phyloP scores from a whole-genome alignment of 2,888 invertebrate genomes.

The Oxytorus armatus region DNA sequence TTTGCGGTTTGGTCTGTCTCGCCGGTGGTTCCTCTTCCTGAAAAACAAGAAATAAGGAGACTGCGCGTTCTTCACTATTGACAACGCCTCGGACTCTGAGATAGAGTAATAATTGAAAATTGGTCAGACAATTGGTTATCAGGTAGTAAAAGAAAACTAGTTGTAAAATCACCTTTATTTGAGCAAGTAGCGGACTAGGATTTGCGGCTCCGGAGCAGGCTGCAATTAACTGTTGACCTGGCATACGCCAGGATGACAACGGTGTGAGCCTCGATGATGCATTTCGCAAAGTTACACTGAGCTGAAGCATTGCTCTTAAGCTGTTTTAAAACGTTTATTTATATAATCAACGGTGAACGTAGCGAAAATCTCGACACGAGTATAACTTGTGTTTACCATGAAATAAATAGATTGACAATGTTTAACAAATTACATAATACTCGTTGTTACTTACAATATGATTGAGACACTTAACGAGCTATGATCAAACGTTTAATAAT shows the following conservation, averaged over 20 bases:
- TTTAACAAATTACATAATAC: not conserved
- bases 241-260: slow-evolving; percentile 65
- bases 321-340: slow-evolving; percentile 67
- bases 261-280: slow-evolving; percentile 63
- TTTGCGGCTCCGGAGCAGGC: slow-evolving; percentile 65
- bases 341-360: slow-evolving; percentile 66
- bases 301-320: slow-evolving; percentile 69
- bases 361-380: slow-evolving; percentile 17
- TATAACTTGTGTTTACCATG: not conserved
- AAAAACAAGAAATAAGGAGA: not conserved
- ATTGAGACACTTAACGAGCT: slow-evolving; percentile 38
- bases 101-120: too few species aligned
- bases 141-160: too few species aligned
- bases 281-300: slow-evolving; percentile 68
- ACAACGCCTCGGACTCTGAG: too few species aligned
- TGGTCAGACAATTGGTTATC: too few species aligned
- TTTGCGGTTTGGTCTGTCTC: not conserved
- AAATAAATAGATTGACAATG: slow-evolving; percentile 7
- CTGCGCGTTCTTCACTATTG: too few species aligned
- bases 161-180: slow-evolving; percentile 61
- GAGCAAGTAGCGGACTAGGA: slow-evolving; percentile 44
- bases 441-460: slow-evolving; percentile 59
- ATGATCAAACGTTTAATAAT: slow-evolving; percentile 61
- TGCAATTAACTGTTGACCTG: slow-evolving; percentile 64
- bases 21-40: slow-evolving; percentile 20